These are phyloP conservation scores for Apodemus agrarius DNA, from an alignment of 2,797 vertebrate genomes.

Conservation along the genomic window DNA sequence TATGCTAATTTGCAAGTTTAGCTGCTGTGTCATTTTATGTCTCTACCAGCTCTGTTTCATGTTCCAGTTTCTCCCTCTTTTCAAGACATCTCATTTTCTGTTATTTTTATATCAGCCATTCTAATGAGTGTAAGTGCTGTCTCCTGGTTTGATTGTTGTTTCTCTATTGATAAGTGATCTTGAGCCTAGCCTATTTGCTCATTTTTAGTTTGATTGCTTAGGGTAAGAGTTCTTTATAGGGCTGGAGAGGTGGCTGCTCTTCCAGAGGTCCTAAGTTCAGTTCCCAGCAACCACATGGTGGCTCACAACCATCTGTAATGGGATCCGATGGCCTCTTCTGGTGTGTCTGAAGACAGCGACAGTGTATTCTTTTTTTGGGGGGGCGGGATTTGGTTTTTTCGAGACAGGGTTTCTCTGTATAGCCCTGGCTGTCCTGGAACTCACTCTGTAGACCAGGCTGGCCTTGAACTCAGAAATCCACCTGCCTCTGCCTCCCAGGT, in stretches of 20 bases:
- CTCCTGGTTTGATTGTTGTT: conserved; percentile 16
- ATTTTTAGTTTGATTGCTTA: conserved; percentile 42
- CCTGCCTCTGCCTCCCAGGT: too few relatives aligned
- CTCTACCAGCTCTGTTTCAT: neutral
- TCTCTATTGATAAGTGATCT: neutral
- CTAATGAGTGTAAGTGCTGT: neutral
- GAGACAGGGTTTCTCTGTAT: too few relatives aligned
- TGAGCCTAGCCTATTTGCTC: neutral
- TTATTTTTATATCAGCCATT: neutral
- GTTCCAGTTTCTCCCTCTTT: neutral
- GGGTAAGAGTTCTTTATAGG: neutral
- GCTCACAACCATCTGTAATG: neutral
- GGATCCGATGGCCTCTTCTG: too few relatives aligned
- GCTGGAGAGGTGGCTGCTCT: neutral
- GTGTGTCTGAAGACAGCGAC: too few relatives aligned
- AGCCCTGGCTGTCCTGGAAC: too few relatives aligned
- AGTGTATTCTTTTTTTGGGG: too few relatives aligned
- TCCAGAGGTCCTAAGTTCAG: neutral
- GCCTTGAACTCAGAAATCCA: too few relatives aligned
- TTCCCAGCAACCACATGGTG: neutral
- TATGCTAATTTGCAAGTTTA: neutral
- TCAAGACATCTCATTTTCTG: neutral
- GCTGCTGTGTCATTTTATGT: neutral
- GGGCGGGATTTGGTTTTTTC: too few relatives aligned
- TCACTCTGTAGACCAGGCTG: too few relatives aligned